A percentile compares a stretch with the other conserved stretches of the same genome.
phyloP scores from a whole-genome alignment of 2,113 vertebrate genomes.

The Progne subis region DNA sequence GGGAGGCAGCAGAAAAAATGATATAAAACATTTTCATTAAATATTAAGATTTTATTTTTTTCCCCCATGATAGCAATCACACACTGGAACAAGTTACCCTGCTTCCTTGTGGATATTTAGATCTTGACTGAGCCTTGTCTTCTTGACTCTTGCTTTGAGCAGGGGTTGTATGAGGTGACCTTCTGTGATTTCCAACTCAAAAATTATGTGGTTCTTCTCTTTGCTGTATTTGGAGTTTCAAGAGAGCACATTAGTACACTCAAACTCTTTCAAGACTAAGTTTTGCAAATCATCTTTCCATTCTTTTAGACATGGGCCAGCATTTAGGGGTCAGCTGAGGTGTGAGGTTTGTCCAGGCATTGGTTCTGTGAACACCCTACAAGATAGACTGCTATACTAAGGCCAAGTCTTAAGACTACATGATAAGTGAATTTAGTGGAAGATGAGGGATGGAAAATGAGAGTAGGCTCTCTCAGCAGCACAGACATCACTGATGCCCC shows the following conservation, averaged over 20 bases:
- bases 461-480: not conserved
- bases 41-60: not conserved
- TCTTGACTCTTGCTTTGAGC: not conserved
- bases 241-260: not conserved
- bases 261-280: not conserved
- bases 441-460: not conserved
- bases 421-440: not conserved
- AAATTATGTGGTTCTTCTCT: not conserved
- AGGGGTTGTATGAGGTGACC: not conserved
- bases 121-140: not conserved
- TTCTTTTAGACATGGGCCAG: not conserved
- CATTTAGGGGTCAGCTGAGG: not conserved
- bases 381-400: not conserved
- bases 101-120: not conserved
- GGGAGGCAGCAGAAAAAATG: not conserved
- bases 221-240: not conserved
- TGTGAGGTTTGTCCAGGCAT: not conserved
- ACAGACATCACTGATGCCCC: not conserved
- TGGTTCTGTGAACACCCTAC: not conserved
- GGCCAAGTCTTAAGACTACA: not conserved
- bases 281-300: not conserved
- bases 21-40: not conserved
- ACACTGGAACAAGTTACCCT: not conserved
- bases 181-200: not conserved
- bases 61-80: rapidly evolving